phyloP scores from a whole-genome alignment of 2,888 invertebrate genomes.

The Clanis bilineata region DNA sequence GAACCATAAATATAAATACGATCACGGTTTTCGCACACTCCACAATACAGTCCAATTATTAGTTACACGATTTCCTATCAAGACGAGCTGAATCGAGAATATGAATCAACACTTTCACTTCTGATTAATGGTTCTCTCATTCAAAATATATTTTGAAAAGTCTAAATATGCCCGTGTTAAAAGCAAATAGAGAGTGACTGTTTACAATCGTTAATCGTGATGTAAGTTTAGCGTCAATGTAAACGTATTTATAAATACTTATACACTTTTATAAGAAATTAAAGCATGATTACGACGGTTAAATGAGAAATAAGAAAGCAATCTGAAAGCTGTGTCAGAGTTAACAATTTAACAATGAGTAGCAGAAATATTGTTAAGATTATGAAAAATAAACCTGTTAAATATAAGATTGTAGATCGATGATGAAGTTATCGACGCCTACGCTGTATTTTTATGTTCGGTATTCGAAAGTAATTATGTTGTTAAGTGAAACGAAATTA shows the following conservation, averaged over 20 bases:
- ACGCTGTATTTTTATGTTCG: constrained; percentile 18
- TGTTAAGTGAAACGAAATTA: constrained; percentile 13
- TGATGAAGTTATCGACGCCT: constrained; percentile 19
- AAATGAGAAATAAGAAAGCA: constrained; percentile 41
- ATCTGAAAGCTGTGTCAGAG: constrained; percentile 45
- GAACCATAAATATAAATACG: constrained; percentile 8
- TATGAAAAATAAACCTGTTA: constrained; percentile 34
- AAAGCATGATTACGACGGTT: constrained; percentile 11
- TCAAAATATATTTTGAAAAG: constrained; percentile 21
- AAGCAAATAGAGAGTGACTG: constrained; percentile 2
- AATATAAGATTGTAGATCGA: constrained; percentile 26
- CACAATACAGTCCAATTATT: constrained; percentile 30
- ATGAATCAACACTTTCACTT: constrained; percentile 44
- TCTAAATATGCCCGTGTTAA: constrained; percentile 7
- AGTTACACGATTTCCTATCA: constrained; percentile 24
- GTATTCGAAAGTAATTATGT: constrained; percentile 18
- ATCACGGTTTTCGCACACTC: constrained; percentile 29
- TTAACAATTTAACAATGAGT: constrained; percentile 39
- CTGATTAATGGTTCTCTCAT: constrained; percentile 38
- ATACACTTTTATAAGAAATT: background rate
- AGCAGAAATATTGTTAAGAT: constrained; percentile 35
- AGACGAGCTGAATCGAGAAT: constrained; percentile 32
- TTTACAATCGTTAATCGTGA: constrained; percentile 21
- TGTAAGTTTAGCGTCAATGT: constrained; percentile 29
- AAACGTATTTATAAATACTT: background rate